Base-by-base conservation (phyloP, 2,797 vertebrate genomes). In the Eidolon dupreanum region DNA sequence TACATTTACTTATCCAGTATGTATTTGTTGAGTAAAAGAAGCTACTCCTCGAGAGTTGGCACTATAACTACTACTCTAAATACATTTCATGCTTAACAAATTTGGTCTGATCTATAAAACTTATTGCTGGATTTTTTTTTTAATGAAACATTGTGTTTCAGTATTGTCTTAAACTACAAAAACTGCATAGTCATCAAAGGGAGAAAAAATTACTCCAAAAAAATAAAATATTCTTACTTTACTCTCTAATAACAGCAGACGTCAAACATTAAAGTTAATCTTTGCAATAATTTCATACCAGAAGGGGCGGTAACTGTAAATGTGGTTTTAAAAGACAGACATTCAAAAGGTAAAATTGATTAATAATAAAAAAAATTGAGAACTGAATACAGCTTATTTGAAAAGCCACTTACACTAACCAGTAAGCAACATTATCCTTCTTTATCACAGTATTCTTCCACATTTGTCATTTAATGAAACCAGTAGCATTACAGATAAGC, bases 311-410 rank as follows among this genome's bases (percentile, higher is more conserved):
- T 55, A 85, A 85, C 22, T 38, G 8, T 33, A 87, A 38, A 46
- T 88, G 63, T 73, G 74, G 36, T 91, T 90, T 83, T 95, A 97
- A 93, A 90, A 63, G 66, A 96, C 82, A 93, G n/a, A 88, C 95
- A 93, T 89, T 28, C 61, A 90, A 96, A 98, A 94, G 66, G 59
- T 90, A 87, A 87, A 63, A 12, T 1, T 96, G 61, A 79, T 90
- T 84, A 95, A 91, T 79, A 96, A 77, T 66, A 70, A 92, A 92
- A 92, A 84, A 90, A 92, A 85, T 0, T 51, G 59, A 85, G 71
- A 55, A 51, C 59, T 87, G 71, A 95, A 91, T 73, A 75, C 61
- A 33, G 41, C 8, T 41, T n/a, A 86, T 70, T 88, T 8, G 9
- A 11, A 77, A 92, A 82, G 33, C 26, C 24, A 65, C 38, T 68